These are phyloP conservation scores for Tricholauxania praeusta DNA, from an alignment of 2,888 invertebrate genomes.

Conservation along the genomic window DNA sequence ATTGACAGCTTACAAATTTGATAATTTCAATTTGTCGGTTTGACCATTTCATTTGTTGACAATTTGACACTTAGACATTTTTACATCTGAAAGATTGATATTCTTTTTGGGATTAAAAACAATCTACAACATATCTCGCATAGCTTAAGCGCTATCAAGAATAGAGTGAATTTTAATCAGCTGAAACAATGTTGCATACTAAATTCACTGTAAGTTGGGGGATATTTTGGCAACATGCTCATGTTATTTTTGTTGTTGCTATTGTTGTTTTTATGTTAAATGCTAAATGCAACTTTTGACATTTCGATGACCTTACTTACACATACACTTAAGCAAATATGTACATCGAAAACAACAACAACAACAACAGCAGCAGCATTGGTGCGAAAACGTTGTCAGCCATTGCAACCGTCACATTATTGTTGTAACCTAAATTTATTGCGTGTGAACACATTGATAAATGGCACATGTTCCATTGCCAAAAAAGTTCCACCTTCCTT, in stretches of 20 bases:
- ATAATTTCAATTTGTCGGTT: too few species aligned
- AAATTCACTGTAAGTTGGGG: background rate
- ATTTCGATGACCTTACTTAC: conserved; percentile 67
- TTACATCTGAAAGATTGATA: too few species aligned
- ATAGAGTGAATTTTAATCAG: too few species aligned
- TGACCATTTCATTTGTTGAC: too few species aligned
- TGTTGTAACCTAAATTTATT: conserved; percentile 56
- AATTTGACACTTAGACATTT: too few species aligned
- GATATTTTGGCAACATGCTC: background rate
- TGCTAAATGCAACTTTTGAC: conserved; percentile 64
- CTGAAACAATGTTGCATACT: conserved; percentile 15
- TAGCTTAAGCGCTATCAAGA: too few species aligned
- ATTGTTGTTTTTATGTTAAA: conserved; percentile 46
- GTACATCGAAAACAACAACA: conserved; percentile 19
- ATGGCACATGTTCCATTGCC: conserved; percentile 24
- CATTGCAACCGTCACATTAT: conserved; percentile 36
- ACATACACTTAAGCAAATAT: conserved; percentile 38
- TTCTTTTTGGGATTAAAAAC: too few species aligned
- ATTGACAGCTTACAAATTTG: too few species aligned
- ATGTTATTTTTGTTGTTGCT: background rate
- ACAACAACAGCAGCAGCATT: background rate
- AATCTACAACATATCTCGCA: too few species aligned
- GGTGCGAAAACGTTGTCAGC: conserved; percentile 30
- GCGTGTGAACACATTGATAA: conserved; percentile 46
- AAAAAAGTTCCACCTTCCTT: conserved; percentile 39